Base-by-base conservation (phyloP, 2,888 invertebrate genomes). In the Pandemis heparana region DNA sequence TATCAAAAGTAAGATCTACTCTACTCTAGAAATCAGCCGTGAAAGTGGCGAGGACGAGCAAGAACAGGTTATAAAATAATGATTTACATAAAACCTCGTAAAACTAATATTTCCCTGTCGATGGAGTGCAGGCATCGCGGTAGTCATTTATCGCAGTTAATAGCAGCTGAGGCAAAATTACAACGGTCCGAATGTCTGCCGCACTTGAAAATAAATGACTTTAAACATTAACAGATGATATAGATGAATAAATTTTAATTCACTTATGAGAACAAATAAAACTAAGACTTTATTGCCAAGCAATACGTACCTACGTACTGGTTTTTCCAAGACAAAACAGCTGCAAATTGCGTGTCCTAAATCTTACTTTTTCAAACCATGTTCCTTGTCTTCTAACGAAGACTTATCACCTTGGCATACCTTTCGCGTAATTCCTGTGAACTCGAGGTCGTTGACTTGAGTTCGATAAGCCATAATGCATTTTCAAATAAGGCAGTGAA, bases 351-450 rank as follows among this genome's bases (percentile, higher is more conserved):
- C 51, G 4, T 48, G 38, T 32, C 48, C 14, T 64, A 46, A 59
- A 18, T 32, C 67, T 61, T 65, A 63, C 32, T 38, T 56, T 51
- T 70, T 61, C 64, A 46, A n/a, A 66, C 41, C 23, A 38, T 53
- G 63, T 65, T 43, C 82, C 80, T 84, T 84, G 82, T 84, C 83
- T 82, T 80, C 82, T 82, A 80, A 80, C 77, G 77, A 85, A 86
- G 85, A 87, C 81, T 85, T 87, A 87, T 92, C 86, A 87, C 88
- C 87, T 88, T 88, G 86, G 85, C 88, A 90, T 89, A 87, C 89
- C 89, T 89, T 88, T 86, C 83, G 86, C 84, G 82, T 85, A 83
- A 86, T 85, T 86, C 83, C 82, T 82, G 79, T 82, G 81, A 82
- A 80, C 81, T 78, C 81, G 87, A 85, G 91, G 87, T 89, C 89